Base-by-base conservation (phyloP, 2,797 vertebrate species). In the Chaunax sp. region DNA sequence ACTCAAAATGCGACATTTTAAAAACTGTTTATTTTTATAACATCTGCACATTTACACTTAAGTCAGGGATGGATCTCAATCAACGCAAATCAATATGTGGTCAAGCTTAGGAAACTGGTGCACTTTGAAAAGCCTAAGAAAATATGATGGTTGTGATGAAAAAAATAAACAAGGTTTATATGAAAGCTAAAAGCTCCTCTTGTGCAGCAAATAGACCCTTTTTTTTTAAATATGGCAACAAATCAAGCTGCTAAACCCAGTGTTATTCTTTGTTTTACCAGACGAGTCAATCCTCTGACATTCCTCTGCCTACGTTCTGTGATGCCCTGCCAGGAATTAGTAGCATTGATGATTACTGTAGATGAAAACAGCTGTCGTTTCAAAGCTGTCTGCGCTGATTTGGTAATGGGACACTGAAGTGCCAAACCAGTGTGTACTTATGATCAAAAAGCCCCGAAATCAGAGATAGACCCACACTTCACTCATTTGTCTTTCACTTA, bases 241-340 rank as follows among this genome's bases (percentile, higher is more conserved):
- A 33, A 33, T 63, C 46, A 38, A 41, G 51, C 23, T 2, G 50
- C 54, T 59, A 20, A 61, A 65, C 52, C 12, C 37, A 4, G 4
- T 56, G 49, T 70, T 66, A 33, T 45, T 51, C 43, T 78, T 75
- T 56, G 62, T 64, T 72, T 75, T 18, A 61, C 28, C 55, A 41
- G 35, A 59, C 28, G 2, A 74, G 51, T 53, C 57, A 18, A 57
- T 70, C 14, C 52, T 37, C 40, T 14, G 41, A 60, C 55, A 25
- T 60, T 46, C 62, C 40, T 19, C 26, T 4, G 59, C 15, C 26
- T 50, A 35, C 4, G 23, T 18, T 38, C 23, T 77, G 28, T 72
- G 63, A 70, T 47, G 47, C 43, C 18, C 25, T 11, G 38, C 75
- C 69, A 74, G 64, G 64, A 73, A 81, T 79, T 62, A 1, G 64